These are phyloP conservation scores for Sitophilus oryzae DNA, from an alignment of 1,140 invertebrate species.

Conservation along the genomic window DNA sequence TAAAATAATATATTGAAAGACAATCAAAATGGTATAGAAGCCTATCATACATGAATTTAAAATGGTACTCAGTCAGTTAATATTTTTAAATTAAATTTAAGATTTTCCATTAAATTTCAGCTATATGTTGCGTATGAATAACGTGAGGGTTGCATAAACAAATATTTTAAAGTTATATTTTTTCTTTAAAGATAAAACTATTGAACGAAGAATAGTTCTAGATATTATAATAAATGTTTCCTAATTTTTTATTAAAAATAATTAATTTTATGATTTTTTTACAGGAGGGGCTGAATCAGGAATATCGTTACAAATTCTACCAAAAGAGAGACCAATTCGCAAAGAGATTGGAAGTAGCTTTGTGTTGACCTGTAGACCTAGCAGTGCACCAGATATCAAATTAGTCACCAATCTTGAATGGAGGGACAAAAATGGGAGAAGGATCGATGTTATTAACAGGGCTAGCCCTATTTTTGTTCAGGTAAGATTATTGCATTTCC, in stretches of 20 bases:
- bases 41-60: no score
- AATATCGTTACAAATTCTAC: conserved; percentile 56
- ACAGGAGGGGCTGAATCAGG: conserved; percentile 22
- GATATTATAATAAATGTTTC: no score
- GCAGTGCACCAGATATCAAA: conserved; percentile 52
- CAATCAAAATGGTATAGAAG: no score
- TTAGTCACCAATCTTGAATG: conserved; percentile 64
- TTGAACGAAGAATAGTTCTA: no score
- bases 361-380: conserved; percentile 64
- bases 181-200: no score
- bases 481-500: conserved; percentile 26
- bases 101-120: no score
- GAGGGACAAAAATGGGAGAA: conserved; percentile 59
- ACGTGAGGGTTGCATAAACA: no score
- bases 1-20: no score
- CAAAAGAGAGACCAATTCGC: conserved; percentile 55
- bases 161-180: no score
- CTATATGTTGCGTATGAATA: no score
- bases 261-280: conserved; percentile 17
- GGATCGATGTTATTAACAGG: conserved; percentile 50
- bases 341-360: conserved; percentile 64
- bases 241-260: background rate
- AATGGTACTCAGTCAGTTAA: no score
- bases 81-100: no score
- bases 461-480: conserved; percentile 35